Percentiles rank a stretch among this genome's conserved stretches.
These are phyloP conservation scores for Ennomos fuscantarius DNA, from an alignment of 2,888 invertebrate genomes.

Conservation along the genomic window DNA sequence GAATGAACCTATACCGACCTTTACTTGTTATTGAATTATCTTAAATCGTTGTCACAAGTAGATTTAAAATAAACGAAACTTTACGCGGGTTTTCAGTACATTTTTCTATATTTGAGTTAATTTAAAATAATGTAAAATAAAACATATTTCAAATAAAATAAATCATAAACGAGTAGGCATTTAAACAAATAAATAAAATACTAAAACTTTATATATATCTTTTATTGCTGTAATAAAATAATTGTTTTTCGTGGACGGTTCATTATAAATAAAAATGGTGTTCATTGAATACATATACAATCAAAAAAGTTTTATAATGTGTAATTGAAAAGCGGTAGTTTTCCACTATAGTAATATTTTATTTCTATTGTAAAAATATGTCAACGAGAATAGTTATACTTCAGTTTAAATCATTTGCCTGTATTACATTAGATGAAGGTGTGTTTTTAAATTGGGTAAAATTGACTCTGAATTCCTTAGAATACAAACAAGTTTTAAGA, in stretches of 20 bases:
- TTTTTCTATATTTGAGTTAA: too few species aligned
- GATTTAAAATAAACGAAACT: too few species aligned
- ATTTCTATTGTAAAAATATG: conserved; percentile 8
- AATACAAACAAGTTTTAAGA: background rate
- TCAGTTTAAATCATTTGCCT: background rate
- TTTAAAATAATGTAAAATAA: too few species aligned
- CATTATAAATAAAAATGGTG: conserved; percentile 11
- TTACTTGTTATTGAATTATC: too few species aligned
- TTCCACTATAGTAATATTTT: conserved; percentile 1
- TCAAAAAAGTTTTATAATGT: conserved; percentile 1
- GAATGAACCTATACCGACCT: too few species aligned
- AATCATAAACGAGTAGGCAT: too few species aligned
- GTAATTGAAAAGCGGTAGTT: conserved; percentile 1
- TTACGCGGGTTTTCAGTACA: too few species aligned
- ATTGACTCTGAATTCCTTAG: background rate
- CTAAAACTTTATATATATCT: conserved; percentile 32
- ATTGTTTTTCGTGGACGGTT: conserved; percentile 37
- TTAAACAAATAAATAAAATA: conserved; percentile 28
- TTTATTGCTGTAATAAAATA: conserved; percentile 33
- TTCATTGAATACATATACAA: conserved; percentile 7
- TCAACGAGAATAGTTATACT: background rate
- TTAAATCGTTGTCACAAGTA: too few species aligned
- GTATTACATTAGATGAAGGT: background rate
- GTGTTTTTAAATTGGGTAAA: background rate
- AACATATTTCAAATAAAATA: too few species aligned